Percentiles rank a stretch among this genome's conserved stretches.
These are phyloP conservation scores for Neotoma lepida DNA, from an alignment of 2,113 vertebrate species.

Conservation along the genomic window DNA sequence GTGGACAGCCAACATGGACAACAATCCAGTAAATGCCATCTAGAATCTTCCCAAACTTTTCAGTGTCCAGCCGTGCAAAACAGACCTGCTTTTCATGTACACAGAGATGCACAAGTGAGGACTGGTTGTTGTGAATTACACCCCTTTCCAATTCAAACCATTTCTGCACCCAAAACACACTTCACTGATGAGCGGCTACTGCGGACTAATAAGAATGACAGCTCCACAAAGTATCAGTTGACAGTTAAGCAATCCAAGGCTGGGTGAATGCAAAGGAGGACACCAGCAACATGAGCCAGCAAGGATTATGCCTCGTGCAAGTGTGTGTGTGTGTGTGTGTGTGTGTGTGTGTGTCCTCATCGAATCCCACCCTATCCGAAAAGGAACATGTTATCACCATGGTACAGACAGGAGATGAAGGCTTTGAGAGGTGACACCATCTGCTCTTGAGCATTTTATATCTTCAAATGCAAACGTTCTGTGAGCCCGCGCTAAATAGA, in stretches of 20 bases:
- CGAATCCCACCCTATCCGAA: background rate
- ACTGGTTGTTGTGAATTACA: background rate
- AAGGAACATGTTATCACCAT: background rate
- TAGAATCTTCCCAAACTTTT: background rate
- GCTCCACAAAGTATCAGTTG: background rate
- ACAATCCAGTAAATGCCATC: background rate
- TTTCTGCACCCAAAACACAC: conserved; percentile 27
- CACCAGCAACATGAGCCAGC: background rate
- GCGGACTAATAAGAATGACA: background rate
- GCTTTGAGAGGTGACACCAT: background rate
- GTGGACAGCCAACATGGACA: background rate
- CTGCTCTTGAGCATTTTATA: background rate
- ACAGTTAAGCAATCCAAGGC: background rate
- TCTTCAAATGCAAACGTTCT: conserved; percentile 51
- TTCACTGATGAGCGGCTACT: background rate
- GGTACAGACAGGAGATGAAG: background rate
- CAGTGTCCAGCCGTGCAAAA: background rate
- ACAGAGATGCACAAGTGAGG: background rate
- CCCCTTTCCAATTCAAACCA: background rate
- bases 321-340: rapidly evolving
- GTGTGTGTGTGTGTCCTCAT: background rate
- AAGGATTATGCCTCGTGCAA: background rate
- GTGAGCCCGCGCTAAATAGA: background rate
- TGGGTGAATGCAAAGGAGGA: background rate
- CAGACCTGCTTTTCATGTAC: background rate